These are phyloP conservation scores for Bruchidius siliquastri DNA, from an alignment of 2,888 invertebrate species.

Conservation along the genomic window DNA sequence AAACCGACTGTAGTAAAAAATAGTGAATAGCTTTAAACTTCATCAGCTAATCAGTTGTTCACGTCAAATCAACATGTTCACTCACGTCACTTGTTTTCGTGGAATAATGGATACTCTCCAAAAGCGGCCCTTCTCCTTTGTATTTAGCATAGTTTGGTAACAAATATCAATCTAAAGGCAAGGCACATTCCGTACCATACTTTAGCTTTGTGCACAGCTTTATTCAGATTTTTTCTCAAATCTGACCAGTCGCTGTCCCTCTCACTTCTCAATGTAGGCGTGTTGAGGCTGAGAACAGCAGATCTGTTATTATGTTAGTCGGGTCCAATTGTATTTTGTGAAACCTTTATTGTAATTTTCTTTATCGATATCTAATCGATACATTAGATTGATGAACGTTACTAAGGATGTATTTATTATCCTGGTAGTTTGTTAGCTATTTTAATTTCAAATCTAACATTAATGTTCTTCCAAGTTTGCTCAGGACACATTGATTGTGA, in stretches of 20 bases:
- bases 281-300: neutral
- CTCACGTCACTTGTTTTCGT: no score
- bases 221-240: neutral
- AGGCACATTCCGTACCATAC: neutral
- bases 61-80: no score
- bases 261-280: neutral
- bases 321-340: neutral
- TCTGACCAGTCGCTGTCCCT: neutral
- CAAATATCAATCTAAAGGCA: neutral
- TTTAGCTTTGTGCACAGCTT: neutral
- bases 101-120: neutral
- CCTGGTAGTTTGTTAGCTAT: no score
- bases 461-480: no score
- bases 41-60: no score
- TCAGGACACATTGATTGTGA: no score
- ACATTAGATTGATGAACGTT: neutral
- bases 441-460: no score
- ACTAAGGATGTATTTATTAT: no score
- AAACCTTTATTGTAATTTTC: neutral
- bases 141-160: neutral
- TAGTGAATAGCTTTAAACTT: no score
- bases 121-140: neutral
- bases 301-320: neutral
- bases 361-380: neutral
- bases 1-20: no score